Evolutionary conservation across 2,888 invertebrate species (phyloP).

Genomic region (Cheilosia pagana): DNA sequence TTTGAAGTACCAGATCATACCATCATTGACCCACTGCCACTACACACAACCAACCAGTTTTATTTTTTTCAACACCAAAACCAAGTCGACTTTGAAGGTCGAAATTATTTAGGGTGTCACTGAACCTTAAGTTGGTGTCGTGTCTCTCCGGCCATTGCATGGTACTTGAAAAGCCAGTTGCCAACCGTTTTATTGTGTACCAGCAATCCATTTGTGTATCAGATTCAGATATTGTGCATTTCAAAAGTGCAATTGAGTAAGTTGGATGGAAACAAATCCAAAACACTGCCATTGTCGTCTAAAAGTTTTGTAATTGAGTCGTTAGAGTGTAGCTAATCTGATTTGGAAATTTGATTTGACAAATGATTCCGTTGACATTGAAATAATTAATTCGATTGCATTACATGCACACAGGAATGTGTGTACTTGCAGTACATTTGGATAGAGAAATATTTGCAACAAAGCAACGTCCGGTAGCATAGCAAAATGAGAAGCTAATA

Average conservation of each 20-base stretch:
- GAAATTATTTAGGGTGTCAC: constrained; percentile 36
- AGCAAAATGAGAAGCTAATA: not conserved
- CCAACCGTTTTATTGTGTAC: not conserved
- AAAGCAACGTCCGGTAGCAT: not conserved
- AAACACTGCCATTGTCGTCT: not conserved
- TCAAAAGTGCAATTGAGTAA: constrained; percentile 40
- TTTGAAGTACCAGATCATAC: constrained; percentile 4
- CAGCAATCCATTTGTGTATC: not conserved
- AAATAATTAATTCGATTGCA: constrained; percentile 54
- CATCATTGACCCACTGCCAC: constrained; percentile 2
- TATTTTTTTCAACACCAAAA: not conserved
- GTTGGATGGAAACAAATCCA: constrained; percentile 6
- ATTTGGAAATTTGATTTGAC: constrained; percentile 51
- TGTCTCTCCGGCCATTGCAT: not conserved
- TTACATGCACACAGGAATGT: not conserved
- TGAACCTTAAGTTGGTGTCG: constrained; percentile 39
- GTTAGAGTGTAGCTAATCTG: constrained; percentile 14
- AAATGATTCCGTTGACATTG: constrained; percentile 60
- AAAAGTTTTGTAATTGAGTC: constrained; percentile 37
- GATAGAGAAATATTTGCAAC: not conserved
- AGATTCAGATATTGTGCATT: constrained; percentile 7
- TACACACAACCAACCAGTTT: not conserved
- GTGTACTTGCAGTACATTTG: not conserved
- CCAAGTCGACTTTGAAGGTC: constrained; percentile 37
- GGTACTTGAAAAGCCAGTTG: constrained; percentile 3